Evolutionary conservation across 2,113 vertebrate genomes (phyloP), one percentile per base, ranked within the genome.

Genomic region (Salvelinus fontinalis): DNA sequence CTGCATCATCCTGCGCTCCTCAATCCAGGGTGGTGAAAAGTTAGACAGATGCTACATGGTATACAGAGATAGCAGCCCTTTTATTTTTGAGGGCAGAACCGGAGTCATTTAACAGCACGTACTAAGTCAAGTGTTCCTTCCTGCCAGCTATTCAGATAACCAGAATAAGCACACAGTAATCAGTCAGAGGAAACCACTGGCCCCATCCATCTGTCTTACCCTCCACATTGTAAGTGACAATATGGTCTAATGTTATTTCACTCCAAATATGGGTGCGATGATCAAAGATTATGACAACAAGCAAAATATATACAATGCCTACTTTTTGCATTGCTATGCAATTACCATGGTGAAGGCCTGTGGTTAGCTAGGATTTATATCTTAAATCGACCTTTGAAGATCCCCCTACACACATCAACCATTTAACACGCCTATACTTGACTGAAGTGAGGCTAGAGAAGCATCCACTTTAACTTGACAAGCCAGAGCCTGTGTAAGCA

Each of bases 121-220:
- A 73, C 59, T 62, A 72, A 81, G 73, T 11, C 39, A 71, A 54
- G 22, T 34, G 71, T 78, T 84, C 78, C 79, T 87, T 84, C 85
- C 83, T 79, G 67, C 73, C 81, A 80, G 73, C 48, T 62, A 68
- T 75, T 48, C 70, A 71, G 20, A 79, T 76, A 44, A 44, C 39
- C 39, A 44, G 39, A 44, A 44, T 44, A 71, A 74, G 74, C 76
- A 76, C 78, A 72, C 59, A 70, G 27, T 77, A 9, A 44, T 26
- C 67, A 59, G 62, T 44, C 39, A 44, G 20, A 51, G 39, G 67
- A 70, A 71, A 65, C n/a, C 39, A 54, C 66, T 48, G 2, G 7
- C n/a, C 59, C n/a, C 59, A 24, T 62, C 59, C n/a, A 62, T 62
- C n/a, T n/a, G n/a, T 20, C 59, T 62, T 9, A 62, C n/a, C 59